phyloP scores from a whole-genome alignment of 92 coral and sea anemone genomes.

The Phenganax marumi region DNA sequence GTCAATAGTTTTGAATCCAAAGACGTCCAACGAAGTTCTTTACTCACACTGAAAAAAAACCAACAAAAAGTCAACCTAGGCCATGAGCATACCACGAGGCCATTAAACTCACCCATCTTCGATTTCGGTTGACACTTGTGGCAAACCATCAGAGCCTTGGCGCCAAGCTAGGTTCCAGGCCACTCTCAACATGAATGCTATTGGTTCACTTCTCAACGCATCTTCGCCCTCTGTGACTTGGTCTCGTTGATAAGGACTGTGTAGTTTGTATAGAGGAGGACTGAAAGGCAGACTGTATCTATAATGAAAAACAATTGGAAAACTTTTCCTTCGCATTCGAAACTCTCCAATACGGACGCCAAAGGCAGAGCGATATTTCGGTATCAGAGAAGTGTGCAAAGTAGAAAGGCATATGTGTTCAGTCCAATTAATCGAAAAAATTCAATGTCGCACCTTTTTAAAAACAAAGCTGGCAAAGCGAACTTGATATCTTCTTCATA shows the following conservation, averaged over 20 bases:
- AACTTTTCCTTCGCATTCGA: not conserved
- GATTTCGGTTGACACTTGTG: constrained; percentile 6
- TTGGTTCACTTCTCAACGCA: constrained; percentile 72
- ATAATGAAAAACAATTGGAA: not conserved
- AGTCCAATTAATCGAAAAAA: not conserved
- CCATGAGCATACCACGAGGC: not conserved
- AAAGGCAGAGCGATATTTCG: too few species aligned
- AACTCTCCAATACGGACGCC: not conserved
- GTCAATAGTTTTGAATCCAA: constrained; percentile 68
- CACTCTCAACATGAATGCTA: constrained; percentile 71
- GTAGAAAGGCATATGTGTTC: not conserved
- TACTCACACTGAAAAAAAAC: constrained; percentile 54
- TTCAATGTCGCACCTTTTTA: constrained; percentile 65
- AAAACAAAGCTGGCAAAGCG: constrained; percentile 70
- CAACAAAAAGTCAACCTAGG: too few species aligned
- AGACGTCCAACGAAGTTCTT: constrained; percentile 66
- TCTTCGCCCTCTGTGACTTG: constrained; percentile 60
- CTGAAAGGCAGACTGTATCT: constrained; percentile 85
- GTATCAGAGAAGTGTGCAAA: not conserved
- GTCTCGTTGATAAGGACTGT: constrained; percentile 65
- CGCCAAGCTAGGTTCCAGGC: constrained; percentile 97
- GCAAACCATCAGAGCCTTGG: constrained; percentile 49
- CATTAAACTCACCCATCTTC: constrained; percentile 1
- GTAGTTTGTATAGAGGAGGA: constrained; percentile 63
- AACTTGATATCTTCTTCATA: constrained; percentile 56